Evolutionary conservation across 2,113 vertebrate genomes (phyloP).

Genomic region (Plectropomus leopardus): DNA sequence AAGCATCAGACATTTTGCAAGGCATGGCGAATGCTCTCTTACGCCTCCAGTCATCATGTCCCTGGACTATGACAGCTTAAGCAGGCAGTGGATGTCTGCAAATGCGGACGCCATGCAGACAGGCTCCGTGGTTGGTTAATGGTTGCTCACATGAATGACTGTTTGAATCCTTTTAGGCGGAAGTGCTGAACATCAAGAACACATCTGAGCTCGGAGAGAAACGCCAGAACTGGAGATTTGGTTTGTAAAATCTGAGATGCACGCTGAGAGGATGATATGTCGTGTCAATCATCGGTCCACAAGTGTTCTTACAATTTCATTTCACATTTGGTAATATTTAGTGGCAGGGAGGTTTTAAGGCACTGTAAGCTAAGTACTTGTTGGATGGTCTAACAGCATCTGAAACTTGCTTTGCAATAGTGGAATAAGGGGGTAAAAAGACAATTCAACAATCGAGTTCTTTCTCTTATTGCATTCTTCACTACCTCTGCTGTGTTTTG

Average conservation of each 20-base stretch:
- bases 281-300: neutral
- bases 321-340: too few relatives aligned
- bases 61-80: conserved; percentile 16
- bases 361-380: neutral
- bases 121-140: neutral
- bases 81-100: neutral
- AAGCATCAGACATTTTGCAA: neutral
- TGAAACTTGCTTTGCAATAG: neutral
- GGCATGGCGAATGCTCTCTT: neutral
- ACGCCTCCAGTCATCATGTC: neutral
- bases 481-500: neutral
- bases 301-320: neutral
- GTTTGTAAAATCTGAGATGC: neutral
- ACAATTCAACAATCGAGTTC: too few relatives aligned
- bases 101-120: conserved; percentile 2
- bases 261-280: neutral
- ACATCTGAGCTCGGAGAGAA: neutral
- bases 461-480: neutral
- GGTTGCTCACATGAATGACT: neutral
- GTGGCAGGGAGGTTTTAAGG: neutral
- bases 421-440: neutral
- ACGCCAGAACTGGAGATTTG: neutral
- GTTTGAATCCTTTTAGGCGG: neutral
- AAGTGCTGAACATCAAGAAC: neutral
- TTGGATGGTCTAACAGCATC: neutral